Percentiles rank a stretch among this genome's conserved stretches.
These are phyloP conservation scores for Cynocephalus volans DNA, from an alignment of 2,113 vertebrate species.

Conservation along the genomic window DNA sequence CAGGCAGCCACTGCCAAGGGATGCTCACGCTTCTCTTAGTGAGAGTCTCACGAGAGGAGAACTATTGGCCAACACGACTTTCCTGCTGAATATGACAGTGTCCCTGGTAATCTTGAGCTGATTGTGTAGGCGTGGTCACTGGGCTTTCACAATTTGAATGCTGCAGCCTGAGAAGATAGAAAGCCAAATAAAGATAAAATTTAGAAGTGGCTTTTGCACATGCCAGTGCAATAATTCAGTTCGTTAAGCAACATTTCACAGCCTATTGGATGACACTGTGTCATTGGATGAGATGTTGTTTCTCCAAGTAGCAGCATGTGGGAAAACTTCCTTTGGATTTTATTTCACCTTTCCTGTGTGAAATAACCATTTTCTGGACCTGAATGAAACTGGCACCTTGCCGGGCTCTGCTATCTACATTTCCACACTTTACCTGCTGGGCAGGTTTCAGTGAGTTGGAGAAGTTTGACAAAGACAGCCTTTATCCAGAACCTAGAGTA, in stretches of 20 bases:
- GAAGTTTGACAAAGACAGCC: slow-evolving; percentile 66
- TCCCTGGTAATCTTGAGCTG: not conserved
- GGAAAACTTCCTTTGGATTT: not conserved
- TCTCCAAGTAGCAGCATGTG: not conserved
- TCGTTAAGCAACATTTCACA: not conserved
- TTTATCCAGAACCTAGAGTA: slow-evolving; percentile 63
- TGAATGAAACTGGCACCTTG: not conserved
- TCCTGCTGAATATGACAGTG: fast-evolving
- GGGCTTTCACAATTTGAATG: not conserved
- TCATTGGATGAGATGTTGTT: not conserved
- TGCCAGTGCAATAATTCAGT: fast-evolving
- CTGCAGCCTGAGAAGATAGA: not conserved
- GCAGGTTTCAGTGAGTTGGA: slow-evolving; percentile 76
- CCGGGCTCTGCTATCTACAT: slow-evolving; percentile 43
- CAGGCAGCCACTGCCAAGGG: fast-evolving
- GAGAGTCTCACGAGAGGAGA: fast-evolving
- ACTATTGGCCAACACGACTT: fast-evolving
- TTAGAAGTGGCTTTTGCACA: not conserved
- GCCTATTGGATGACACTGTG: not conserved
- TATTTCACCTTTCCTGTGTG: not conserved
- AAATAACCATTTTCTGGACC: slow-evolving; percentile 62
- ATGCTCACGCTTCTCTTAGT: fast-evolving
- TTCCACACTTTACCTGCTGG: slow-evolving; percentile 69
- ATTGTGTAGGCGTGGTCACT: fast-evolving
- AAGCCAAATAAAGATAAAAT: no score